A percentile compares a stretch with the other conserved stretches of the same genome.
Conservation (phyloP, 2,113 vertebrate species). For the Grammomys dolichurus region DNA sequence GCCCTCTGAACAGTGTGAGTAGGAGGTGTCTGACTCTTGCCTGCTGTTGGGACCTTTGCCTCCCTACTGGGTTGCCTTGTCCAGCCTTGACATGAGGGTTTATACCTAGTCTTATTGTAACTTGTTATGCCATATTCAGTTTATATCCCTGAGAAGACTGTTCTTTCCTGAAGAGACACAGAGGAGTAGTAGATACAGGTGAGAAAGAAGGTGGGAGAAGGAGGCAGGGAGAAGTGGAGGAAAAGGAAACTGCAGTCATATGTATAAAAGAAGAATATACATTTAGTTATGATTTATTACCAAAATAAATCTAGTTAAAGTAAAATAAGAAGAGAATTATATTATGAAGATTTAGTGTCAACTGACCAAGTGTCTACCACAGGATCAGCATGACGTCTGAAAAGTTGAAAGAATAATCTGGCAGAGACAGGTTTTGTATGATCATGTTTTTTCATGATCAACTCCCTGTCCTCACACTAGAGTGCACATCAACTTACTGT, state of each 20-base stretch:
- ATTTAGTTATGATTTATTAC: not conserved
- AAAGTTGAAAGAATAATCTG: not conserved
- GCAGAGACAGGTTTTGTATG: not conserved
- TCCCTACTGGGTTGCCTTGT: not conserved
- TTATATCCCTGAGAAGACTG: not conserved
- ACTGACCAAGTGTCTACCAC: not conserved
- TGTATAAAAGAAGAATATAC: not conserved
- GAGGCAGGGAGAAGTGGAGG: no score
- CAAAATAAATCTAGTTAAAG: not conserved
- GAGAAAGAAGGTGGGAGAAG: not conserved
- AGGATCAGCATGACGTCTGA: constrained; percentile 27
- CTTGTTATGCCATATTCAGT: not conserved
- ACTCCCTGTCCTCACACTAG: not conserved
- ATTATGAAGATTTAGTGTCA: not conserved
- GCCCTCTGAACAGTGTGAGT: no score
- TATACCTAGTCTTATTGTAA: not conserved
- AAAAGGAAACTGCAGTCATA: not conserved
- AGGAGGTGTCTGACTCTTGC: not conserved
- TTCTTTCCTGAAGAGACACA: not conserved
- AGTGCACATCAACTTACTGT: not conserved
- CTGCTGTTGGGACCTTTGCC: not conserved
- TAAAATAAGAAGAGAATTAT: not conserved
- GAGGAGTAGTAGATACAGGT: not conserved
- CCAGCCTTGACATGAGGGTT: not conserved
- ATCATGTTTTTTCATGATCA: not conserved